phyloP scores from a whole-genome alignment of 2,888 invertebrate genomes.

The Ormyrus pomaceus region DNA sequence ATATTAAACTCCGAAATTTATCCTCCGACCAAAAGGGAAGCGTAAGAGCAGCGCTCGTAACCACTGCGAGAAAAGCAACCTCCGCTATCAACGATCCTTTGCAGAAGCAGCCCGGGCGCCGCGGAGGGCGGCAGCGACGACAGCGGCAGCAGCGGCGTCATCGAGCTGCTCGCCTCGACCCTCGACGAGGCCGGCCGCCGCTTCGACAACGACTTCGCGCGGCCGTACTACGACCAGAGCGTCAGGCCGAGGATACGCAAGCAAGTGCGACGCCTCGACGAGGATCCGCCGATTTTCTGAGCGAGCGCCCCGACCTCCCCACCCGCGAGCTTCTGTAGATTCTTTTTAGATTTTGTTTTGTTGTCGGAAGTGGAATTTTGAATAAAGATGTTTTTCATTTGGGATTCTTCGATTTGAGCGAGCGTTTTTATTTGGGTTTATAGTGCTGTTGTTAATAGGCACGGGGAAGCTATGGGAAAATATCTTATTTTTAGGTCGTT shows the following conservation, averaged over 20 bases:
- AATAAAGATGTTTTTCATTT: background rate
- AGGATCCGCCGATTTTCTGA: slow-evolving; percentile 66
- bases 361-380: background rate
- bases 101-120: slow-evolving; percentile 35
- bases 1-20: no score
- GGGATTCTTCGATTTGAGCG: background rate
- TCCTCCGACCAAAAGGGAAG: no score
- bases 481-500: no score
- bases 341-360: no score
- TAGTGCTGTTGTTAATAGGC: no score
- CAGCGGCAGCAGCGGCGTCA: slow-evolving; percentile 19
- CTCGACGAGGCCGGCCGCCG: slow-evolving; percentile 8
- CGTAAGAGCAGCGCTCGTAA: no score
- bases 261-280: slow-evolving; percentile 62
- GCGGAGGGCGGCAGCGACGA: background rate
- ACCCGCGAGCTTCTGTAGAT: no score
- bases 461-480: no score
- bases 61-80: background rate
- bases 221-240: slow-evolving; percentile 51
- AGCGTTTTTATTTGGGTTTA: no score
- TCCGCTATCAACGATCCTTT: background rate
- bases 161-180: slow-evolving; percentile 46
- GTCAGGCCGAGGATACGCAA: slow-evolving; percentile 58
- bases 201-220: slow-evolving; percentile 36
- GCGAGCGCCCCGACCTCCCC: no score